phyloP scores from a whole-genome alignment of 2,888 invertebrate genomes.

The Invenusta paracnida region DNA sequence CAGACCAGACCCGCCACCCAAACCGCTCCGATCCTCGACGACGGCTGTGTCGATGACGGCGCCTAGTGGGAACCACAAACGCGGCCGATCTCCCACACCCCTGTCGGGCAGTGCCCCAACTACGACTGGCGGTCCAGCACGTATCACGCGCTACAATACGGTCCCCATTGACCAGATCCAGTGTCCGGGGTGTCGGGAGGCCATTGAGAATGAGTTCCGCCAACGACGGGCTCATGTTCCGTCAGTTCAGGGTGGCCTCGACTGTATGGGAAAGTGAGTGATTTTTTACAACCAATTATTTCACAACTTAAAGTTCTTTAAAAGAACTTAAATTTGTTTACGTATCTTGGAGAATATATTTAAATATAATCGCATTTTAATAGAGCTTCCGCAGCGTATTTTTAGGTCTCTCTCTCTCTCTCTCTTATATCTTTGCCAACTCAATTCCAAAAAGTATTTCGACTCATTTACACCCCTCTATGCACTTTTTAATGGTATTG shows the following conservation, averaged over 20 bases:
- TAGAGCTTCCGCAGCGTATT: no score
- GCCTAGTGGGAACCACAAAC: neutral
- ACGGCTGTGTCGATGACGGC: neutral
- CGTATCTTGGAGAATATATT: no score
- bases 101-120: neutral
- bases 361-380: no score
- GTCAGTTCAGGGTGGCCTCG: neutral
- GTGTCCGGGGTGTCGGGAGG: conserved; percentile 39
- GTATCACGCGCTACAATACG: neutral
- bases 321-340: no score
- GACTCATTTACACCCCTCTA: no score
- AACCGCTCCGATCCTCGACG: neutral
- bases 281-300: no score
- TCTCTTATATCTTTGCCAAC: no score
- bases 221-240: neutral
- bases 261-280: no score
- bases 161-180: conserved; percentile 33
- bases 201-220: conserved; percentile 32
- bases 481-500: no score
- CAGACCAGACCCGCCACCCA: neutral
- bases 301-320: no score
- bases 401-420: no score
- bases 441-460: no score
- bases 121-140: neutral
- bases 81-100: neutral